phyloP scores from a whole-genome alignment of 2,888 invertebrate species.

The Lacanobia wlatinum region DNA sequence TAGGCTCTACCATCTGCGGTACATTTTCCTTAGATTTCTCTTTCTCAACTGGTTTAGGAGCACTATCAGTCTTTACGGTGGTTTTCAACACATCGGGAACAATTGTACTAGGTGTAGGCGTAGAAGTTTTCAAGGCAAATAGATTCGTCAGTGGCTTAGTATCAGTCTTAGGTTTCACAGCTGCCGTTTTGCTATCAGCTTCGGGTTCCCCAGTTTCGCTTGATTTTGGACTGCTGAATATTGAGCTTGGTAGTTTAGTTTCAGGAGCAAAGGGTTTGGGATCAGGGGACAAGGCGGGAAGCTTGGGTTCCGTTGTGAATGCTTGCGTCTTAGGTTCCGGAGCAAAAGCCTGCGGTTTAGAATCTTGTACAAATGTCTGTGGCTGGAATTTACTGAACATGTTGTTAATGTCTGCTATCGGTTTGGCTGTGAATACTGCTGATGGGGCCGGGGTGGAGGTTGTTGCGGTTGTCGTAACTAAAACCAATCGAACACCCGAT shows the following conservation, averaged over 20 bases:
- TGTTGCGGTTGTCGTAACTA: slow-evolving; percentile 62
- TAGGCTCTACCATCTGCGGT: slow-evolving; percentile 70
- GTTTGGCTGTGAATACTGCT: slow-evolving; percentile 79
- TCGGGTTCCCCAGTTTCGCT: slow-evolving; percentile 84
- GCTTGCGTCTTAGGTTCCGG: slow-evolving; percentile 48
- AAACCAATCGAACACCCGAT: slow-evolving; percentile 38
- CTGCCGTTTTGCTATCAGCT: slow-evolving; percentile 62
- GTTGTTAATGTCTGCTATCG: slow-evolving; percentile 76
- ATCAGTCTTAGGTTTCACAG: slow-evolving; percentile 69
- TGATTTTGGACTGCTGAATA: slow-evolving; percentile 70
- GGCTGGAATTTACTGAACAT: slow-evolving; percentile 79
- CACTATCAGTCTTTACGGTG: slow-evolving; percentile 70
- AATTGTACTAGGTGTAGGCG: slow-evolving; percentile 66
- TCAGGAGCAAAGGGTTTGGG: slow-evolving; percentile 52
- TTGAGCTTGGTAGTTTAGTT: slow-evolving; percentile 49
- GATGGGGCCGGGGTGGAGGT: slow-evolving; percentile 69
- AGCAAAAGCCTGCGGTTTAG: slow-evolving; percentile 59
- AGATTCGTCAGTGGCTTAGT: slow-evolving; percentile 76
- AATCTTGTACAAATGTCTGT: slow-evolving; percentile 67
- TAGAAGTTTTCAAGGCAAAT: slow-evolving; percentile 75
- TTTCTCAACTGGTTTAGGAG: slow-evolving; percentile 71
- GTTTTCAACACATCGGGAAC: slow-evolving; percentile 76
- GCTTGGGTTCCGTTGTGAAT: slow-evolving; percentile 34
- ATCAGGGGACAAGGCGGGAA: slow-evolving; percentile 32
- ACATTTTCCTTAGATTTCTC: slow-evolving; percentile 79